Evolutionary conservation across 2,888 invertebrate genomes (phyloP).

Genomic region (Yponomeuta plumbellus): DNA sequence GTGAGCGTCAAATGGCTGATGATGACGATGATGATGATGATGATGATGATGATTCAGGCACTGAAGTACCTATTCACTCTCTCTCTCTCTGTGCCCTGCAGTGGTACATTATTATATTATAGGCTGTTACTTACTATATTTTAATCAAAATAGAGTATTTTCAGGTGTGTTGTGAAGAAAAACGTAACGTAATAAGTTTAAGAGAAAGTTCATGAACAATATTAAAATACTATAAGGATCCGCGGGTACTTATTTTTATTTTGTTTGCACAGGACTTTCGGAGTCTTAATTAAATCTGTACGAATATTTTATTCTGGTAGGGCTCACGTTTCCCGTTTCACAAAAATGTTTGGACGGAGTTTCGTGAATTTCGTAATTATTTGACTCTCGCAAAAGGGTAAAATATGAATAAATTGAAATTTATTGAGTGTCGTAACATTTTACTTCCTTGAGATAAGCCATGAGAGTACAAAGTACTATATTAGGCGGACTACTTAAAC

Average conservation of each 20-base stretch:
- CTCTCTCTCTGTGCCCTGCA: no score
- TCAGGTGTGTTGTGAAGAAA: no score
- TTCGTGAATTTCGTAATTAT: background rate
- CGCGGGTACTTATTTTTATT: background rate
- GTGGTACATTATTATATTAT: no score
- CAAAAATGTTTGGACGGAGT: background rate
- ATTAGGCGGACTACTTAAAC: background rate
- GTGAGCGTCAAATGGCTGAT: no score
- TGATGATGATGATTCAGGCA: no score
- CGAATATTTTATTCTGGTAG: background rate
- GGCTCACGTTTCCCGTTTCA: background rate
- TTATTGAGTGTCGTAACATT: background rate
- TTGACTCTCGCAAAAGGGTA: background rate
- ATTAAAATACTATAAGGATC: background rate
- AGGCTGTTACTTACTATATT: no score
- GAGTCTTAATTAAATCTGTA: background rate
- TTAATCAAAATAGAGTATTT: no score
- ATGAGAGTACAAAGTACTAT: background rate
- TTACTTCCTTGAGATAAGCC: background rate
- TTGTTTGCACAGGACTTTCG: background rate
- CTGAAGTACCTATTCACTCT: no score
- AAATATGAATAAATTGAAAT: background rate
- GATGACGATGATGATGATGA: no score
- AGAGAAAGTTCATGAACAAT: background rate
- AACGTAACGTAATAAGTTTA: background rate